A percentile compares a stretch with the other conserved stretches of the same genome.
These are phyloP conservation scores for Caenorhabditis imperialis DNA, from an alignment of 2,888 invertebrate species.

Conservation along the genomic window DNA sequence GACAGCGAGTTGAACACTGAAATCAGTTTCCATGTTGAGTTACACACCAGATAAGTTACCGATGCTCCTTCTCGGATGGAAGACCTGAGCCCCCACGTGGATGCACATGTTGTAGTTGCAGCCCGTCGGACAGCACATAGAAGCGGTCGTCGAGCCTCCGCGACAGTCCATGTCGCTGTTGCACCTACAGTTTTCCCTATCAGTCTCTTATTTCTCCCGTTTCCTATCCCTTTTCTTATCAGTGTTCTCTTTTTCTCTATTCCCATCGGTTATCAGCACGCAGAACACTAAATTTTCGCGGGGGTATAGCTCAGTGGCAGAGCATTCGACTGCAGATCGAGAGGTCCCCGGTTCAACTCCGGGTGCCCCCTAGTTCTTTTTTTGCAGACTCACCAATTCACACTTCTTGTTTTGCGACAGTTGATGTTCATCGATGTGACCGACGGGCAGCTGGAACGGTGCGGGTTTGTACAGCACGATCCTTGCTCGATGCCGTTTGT, in stretches of 20 bases:
- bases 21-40: not conserved
- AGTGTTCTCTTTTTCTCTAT: slow-evolving; percentile 1
- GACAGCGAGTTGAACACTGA: slow-evolving; percentile 47
- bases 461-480: slow-evolving; percentile 61
- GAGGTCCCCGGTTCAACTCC: slow-evolving; percentile 76
- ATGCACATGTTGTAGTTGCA: slow-evolving; percentile 69
- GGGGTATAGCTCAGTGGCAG: slow-evolving; percentile 69
- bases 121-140: slow-evolving; percentile 66
- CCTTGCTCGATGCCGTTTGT: slow-evolving; percentile 59
- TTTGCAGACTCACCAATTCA: slow-evolving; percentile 63
- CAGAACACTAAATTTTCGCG: too few species aligned
- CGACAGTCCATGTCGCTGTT: slow-evolving; percentile 61
- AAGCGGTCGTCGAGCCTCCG: slow-evolving; percentile 60
- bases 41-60: slow-evolving; percentile 14
- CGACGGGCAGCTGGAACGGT: slow-evolving; percentile 56
- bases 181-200: slow-evolving; percentile 59
- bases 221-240: slow-evolving; percentile 1
- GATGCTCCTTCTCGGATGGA: slow-evolving; percentile 42
- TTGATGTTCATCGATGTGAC: slow-evolving; percentile 59
- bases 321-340: slow-evolving; percentile 77
- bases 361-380: slow-evolving; percentile 70
- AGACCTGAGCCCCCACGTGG: slow-evolving; percentile 56
- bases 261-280: slow-evolving; percentile 65
- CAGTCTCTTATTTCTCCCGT: slow-evolving; percentile 1
- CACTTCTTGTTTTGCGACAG: slow-evolving; percentile 62